Conservation (phyloP, 2,888 invertebrate species). For the Pachymerium ferrugineum region DNA sequence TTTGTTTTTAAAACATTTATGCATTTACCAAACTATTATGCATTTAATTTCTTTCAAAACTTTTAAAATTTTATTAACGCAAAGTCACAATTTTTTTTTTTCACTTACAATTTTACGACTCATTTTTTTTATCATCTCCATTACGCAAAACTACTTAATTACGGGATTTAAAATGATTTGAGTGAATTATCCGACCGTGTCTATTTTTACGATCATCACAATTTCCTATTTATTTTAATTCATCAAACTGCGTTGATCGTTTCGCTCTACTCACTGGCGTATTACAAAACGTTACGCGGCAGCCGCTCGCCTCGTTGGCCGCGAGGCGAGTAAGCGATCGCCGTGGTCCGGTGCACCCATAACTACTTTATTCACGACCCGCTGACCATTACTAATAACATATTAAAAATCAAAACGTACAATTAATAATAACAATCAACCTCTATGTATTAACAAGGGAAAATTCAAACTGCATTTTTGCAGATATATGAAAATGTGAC, state of each 20-base stretch:
- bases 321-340: background rate
- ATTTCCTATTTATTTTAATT: background rate
- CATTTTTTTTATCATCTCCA: background rate
- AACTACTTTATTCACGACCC: background rate
- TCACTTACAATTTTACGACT: too few species aligned
- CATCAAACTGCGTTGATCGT: background rate
- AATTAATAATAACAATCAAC: too few species aligned
- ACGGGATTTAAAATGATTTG: background rate
- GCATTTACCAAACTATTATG: too few species aligned
- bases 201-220: background rate
- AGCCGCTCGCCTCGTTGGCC: background rate
- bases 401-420: too few species aligned
- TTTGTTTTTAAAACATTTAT: background rate
- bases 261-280: background rate
- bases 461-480: too few species aligned
- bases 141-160: background rate
- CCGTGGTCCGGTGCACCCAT: background rate
- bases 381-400: background rate
- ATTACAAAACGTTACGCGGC: background rate
- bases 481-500: background rate
- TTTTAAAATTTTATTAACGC: too few species aligned
- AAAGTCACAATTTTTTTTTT: too few species aligned
- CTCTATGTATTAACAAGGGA: too few species aligned
- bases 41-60: too few species aligned
- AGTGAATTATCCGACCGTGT: too few species aligned